Percentiles rank a stretch among this genome's conserved stretches.
These are phyloP conservation scores for Stenoptilia bipunctidactyla DNA, from an alignment of 2,888 invertebrate genomes.

Conservation along the genomic window DNA sequence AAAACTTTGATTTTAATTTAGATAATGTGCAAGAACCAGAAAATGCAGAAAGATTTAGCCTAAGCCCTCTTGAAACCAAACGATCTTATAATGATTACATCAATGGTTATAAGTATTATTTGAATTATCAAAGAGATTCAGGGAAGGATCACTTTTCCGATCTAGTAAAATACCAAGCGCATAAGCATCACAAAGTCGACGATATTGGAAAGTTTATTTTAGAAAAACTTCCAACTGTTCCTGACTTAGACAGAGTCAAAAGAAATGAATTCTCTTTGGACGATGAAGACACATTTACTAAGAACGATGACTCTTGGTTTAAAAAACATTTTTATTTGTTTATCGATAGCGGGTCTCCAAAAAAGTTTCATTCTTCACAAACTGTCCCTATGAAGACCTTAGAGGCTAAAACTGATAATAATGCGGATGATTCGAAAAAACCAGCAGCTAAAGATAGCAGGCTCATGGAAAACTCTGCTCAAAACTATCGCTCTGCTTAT, in stretches of 20 bases:
- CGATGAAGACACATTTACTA: slow-evolving; percentile 42
- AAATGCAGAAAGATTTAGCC: no score
- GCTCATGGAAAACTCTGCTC: no score
- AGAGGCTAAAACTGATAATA: not conserved
- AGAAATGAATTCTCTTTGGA: slow-evolving; percentile 25
- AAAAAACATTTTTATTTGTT: slow-evolving; percentile 47
- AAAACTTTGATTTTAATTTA: no score
- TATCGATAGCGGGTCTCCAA: slow-evolving; percentile 34
- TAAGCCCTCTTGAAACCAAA: no score
- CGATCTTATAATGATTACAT: slow-evolving; percentile 47
- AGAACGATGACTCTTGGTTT: slow-evolving; percentile 49
- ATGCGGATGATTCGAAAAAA: no score
- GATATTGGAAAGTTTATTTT: slow-evolving; percentile 57
- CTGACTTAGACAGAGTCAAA: slow-evolving; percentile 19
- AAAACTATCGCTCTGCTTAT: no score
- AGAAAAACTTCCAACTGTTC: slow-evolving; percentile 39
- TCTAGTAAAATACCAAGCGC: slow-evolving; percentile 47
- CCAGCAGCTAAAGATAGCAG: no score
- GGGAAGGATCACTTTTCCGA: slow-evolving; percentile 40
- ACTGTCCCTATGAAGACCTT: not conserved
- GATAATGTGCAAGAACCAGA: no score
- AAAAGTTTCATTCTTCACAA: slow-evolving; percentile 25
- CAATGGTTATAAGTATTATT: slow-evolving; percentile 47
- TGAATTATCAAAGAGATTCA: slow-evolving; percentile 41
- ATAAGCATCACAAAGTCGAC: slow-evolving; percentile 49